These are phyloP conservation scores for Pogona vitticeps DNA, from an alignment of 2,113 vertebrate species.

Conservation along the genomic window DNA sequence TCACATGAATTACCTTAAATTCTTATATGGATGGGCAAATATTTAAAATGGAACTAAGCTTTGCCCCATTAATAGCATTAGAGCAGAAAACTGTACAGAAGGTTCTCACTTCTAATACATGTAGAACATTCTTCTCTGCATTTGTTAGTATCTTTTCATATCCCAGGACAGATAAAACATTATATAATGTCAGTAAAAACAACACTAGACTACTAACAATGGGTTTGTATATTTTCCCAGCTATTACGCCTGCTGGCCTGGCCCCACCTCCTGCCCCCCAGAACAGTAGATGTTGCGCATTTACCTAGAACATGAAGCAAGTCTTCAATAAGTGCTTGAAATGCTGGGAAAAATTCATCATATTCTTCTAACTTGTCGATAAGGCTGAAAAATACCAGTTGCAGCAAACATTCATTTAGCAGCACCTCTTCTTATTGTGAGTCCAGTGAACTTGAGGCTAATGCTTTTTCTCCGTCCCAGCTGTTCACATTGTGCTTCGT, in stretches of 20 bases:
- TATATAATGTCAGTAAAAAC: neutral
- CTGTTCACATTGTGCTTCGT: neutral
- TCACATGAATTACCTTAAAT: neutral
- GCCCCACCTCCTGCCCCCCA: neutral
- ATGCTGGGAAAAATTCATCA: conserved; percentile 88
- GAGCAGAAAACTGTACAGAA: neutral
- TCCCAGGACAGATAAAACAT: too few species aligned
- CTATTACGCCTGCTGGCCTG: neutral
- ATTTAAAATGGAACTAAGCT: neutral
- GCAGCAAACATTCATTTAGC: neutral
- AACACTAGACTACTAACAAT: neutral
- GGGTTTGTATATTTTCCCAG: neutral
- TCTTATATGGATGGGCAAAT: neutral
- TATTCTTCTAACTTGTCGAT: conserved; percentile 87
- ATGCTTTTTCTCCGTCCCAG: neutral
- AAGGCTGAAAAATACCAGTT: conserved; percentile 74
- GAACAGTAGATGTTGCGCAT: conserved; percentile 7
- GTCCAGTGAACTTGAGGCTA: neutral
- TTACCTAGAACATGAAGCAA: conserved; percentile 85
- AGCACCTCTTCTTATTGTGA: neutral
- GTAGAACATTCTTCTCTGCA: neutral
- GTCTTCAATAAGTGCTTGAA: conserved; percentile 82
- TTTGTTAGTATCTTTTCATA: too few species aligned
- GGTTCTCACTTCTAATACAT: neutral
- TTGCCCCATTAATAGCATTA: neutral